Evolutionary conservation across 2,888 invertebrate species (phyloP).

Genomic region (Drosophila meridiana): DNA sequence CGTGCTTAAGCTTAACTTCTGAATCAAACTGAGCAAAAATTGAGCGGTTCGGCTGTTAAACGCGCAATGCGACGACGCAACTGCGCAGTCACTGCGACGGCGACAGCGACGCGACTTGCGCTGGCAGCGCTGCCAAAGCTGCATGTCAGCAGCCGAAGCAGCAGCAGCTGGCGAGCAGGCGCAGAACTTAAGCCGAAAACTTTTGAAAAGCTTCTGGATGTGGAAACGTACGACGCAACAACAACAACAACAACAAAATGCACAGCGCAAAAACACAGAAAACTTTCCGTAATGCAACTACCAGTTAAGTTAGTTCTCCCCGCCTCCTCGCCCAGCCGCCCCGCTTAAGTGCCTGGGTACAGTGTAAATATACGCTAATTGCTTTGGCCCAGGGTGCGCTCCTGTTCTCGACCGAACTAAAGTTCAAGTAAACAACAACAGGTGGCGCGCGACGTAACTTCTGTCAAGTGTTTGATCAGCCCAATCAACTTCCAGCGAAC

Average conservation of each 20-base stretch:
- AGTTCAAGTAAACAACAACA: conserved; percentile 59
- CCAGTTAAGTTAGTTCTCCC: conserved; percentile 1
- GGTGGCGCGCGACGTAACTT: conserved; percentile 30
- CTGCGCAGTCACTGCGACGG: conserved; percentile 28
- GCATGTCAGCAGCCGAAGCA: conserved; percentile 32
- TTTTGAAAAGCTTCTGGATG: conserved; percentile 53
- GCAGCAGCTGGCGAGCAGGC: conserved; percentile 47
- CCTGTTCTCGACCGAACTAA: conserved; percentile 56
- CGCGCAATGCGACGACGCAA: conserved; percentile 61
- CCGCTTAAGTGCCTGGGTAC: conserved; percentile 30
- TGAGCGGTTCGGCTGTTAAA: conserved; percentile 67
- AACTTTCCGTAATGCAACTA: conserved; percentile 33
- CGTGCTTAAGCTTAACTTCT: conserved; percentile 71
- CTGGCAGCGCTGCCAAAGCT: conserved; percentile 33
- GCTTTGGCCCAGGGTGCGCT: conserved; percentile 42
- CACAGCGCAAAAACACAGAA: conserved; percentile 24
- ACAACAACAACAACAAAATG: conserved; percentile 18
- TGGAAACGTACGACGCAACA: conserved; percentile 41
- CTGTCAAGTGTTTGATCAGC: conserved; percentile 16
- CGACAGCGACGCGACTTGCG: conserved; percentile 25
- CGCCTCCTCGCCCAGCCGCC: background rate
- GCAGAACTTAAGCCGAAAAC: conserved; percentile 48
- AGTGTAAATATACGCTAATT: conserved; percentile 66
- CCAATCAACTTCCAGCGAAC: conserved; percentile 19
- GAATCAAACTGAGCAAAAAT: conserved; percentile 76